A percentile compares a stretch with the other conserved stretches of the same genome.
Evolutionary conservation across 2,888 invertebrate genomes (phyloP).

Genomic region (Mechanitis mazaeus): DNA sequence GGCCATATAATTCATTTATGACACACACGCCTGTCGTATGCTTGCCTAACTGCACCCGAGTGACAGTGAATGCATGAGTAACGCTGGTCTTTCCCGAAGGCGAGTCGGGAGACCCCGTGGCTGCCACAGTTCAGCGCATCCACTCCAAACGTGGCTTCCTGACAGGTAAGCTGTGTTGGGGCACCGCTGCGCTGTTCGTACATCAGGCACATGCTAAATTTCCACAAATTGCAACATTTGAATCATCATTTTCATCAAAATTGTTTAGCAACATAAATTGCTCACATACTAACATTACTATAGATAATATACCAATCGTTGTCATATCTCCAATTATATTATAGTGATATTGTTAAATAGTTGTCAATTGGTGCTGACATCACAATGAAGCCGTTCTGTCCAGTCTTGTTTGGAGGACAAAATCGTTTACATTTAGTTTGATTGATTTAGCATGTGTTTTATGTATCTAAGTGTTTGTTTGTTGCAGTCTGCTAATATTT

Average conservation of each 20-base stretch:
- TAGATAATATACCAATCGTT: too few species aligned
- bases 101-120: constrained; percentile 27
- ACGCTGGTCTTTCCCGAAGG: constrained; percentile 32
- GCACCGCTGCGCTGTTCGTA: constrained; percentile 7
- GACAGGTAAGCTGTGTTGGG: constrained; percentile 31
- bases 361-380: too few species aligned
- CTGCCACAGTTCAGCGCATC: constrained; percentile 29
- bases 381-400: too few species aligned
- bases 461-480: neutral
- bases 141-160: constrained; percentile 34
- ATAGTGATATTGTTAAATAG: too few species aligned
- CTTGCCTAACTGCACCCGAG: constrained; percentile 14
- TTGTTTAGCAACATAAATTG: too few species aligned
- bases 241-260: too few species aligned
- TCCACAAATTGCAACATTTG: too few species aligned
- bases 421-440: neutral
- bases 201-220: neutral
- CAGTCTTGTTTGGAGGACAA: too few species aligned
- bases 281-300: too few species aligned
- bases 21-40: constrained; percentile 4
- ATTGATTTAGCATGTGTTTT: neutral
- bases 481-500: neutral
- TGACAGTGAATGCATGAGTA: constrained; percentile 25
- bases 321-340: too few species aligned
- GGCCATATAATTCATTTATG: too few species aligned